These are phyloP conservation scores for Metallyticus violacea DNA, from an alignment of 2,888 invertebrate genomes.

Conservation along the genomic window DNA sequence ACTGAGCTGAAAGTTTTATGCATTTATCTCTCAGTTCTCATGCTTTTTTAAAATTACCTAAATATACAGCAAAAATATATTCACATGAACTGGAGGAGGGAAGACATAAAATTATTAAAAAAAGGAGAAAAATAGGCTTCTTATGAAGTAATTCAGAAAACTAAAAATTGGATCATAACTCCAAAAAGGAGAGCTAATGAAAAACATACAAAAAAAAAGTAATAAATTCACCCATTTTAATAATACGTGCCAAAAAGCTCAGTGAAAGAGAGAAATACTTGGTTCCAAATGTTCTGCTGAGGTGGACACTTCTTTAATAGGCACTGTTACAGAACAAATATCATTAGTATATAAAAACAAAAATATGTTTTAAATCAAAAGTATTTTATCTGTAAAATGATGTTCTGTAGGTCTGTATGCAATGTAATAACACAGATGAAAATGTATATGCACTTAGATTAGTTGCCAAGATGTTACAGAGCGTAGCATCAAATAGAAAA, in stretches of 20 bases:
- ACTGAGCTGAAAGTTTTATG: not conserved
- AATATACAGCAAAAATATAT: not conserved
- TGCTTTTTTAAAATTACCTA: not conserved
- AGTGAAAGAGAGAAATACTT: not conserved
- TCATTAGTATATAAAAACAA: not conserved
- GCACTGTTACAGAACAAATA: not conserved
- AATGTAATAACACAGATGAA: not conserved
- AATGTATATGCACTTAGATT: not conserved
- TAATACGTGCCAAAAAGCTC: not conserved
- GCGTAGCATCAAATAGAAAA: not conserved
- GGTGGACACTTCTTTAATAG: not conserved
- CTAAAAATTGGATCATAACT: no score
- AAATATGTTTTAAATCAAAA: not conserved
- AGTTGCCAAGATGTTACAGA: not conserved
- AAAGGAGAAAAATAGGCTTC: no score
- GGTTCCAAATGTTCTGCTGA: not conserved
- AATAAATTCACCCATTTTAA: not conserved
- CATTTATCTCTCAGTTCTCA: not conserved
- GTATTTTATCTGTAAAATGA: not conserved
- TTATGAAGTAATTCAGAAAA: no score
- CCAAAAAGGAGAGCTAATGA: no score
- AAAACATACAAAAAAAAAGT: not conserved
- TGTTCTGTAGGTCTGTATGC: not conserved
- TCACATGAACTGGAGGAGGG: not conserved
- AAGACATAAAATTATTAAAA: not conserved